Evolutionary conservation across 2,797 vertebrate genomes (phyloP), one percentile per base, ranked within the genome.

Genomic region (Pelodytes ibericus): DNA sequence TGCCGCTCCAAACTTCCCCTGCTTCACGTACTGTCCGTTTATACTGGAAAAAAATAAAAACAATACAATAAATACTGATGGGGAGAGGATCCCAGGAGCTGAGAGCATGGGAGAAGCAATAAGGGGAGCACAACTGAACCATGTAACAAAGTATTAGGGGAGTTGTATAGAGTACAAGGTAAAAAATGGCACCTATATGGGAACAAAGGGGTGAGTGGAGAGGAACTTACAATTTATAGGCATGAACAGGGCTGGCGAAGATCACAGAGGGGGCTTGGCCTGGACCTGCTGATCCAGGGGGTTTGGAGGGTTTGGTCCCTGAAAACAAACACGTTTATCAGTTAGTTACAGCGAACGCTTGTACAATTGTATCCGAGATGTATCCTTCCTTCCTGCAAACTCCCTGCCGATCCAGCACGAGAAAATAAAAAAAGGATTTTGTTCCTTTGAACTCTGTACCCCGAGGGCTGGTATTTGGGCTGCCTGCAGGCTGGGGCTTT

Each of bases 1-100:
- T 0, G 97, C 97, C 18, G 94, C 96, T 86, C 97, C 97, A 60
- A 97, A 93, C 86, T 97, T 99, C 25, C 97, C 96, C 82, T 98
- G 96, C 86, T 97, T 99, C 82, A 91, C 70, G 71, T 98, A 98
- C 44, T 98, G 96, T 79, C 95, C 96, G 0, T 94, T 96, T 71
- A 90, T 87, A 80, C 97, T 99, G 88, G n/a, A 1, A 86, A 81
- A 65, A 84, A 11, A 53, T 20, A 24, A 24, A n/a, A 53, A 22
- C 49, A 53, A 24, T 20, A 53, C 16, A 53, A 36, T n/a, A n/a
- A n/a, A n/a, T n/a, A 11, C 5, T 36, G 33, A 11, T 11, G 2
- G 33, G 11, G 33, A 5, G 5, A 11, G 33, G 5, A 11, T 11
- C 33, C 33, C 33, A 6, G 15, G 41, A 44, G 15, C 41, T 44